Evolutionary conservation across 1,140 invertebrate species (phyloP).

Genomic region (Ganaspis sp.): DNA sequence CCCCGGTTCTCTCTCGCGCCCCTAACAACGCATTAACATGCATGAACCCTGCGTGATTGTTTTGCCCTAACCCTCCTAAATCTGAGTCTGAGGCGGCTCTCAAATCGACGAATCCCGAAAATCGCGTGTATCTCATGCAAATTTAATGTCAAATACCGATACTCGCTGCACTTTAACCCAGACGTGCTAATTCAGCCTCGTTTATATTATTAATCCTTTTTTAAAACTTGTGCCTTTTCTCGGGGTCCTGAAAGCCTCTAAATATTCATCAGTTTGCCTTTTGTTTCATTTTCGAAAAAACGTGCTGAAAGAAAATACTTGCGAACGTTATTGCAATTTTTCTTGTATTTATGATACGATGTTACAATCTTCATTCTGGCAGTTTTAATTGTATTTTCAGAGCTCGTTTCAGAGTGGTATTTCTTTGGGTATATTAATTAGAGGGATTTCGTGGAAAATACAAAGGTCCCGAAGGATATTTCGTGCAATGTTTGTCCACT

Average conservation of each 20-base stretch:
- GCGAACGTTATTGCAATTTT: too few relatives aligned
- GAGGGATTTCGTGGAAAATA: neutral
- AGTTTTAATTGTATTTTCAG: too few relatives aligned
- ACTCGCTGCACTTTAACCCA: conserved; percentile 12
- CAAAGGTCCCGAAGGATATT: neutral
- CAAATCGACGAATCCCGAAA: conserved; percentile 60
- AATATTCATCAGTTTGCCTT: neutral
- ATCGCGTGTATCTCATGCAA: conserved; percentile 66
- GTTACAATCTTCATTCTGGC: too few relatives aligned
- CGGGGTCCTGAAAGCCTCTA: neutral
- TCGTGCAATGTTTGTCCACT: conserved; percentile 1
- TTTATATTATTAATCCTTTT: conserved; percentile 8
- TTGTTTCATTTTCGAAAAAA: too few relatives aligned
- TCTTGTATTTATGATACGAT: too few relatives aligned
- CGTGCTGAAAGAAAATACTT: too few relatives aligned
- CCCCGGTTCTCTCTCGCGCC: conserved; percentile 67
- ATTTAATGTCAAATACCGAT: conserved; percentile 70
- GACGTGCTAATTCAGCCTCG: neutral
- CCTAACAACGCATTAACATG: conserved; percentile 76
- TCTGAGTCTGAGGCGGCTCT: conserved; percentile 64
- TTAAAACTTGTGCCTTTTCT: neutral
- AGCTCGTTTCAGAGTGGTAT: too few relatives aligned
- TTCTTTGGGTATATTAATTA: neutral
- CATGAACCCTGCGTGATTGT: conserved; percentile 76
- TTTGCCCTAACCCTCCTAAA: conserved; percentile 72